Evolutionary conservation across 2,113 vertebrate genomes (phyloP).

Genomic region (Oreocharis arfaki): DNA sequence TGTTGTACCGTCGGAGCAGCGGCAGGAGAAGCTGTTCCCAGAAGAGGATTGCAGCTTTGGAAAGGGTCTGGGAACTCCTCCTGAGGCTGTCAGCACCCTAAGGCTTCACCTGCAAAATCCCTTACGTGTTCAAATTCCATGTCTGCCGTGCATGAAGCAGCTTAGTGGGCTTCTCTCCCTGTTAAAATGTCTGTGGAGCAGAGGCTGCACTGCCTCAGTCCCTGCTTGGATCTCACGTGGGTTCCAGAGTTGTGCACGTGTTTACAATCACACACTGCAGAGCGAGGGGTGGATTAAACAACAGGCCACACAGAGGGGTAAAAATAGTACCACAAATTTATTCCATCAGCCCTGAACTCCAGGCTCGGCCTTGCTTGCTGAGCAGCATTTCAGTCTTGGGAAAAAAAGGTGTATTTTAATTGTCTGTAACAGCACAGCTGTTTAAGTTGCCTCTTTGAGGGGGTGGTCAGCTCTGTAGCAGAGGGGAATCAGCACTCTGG

Average conservation of each 20-base stretch:
- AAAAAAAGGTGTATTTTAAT: neutral
- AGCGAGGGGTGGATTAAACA: neutral
- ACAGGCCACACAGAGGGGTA: neutral
- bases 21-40: neutral
- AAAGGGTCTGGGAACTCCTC: neutral
- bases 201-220: neutral
- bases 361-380: neutral
- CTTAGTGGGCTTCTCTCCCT: neutral
- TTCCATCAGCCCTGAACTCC: neutral
- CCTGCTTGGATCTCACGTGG: accelerated
- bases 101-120: neutral
- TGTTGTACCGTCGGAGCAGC: accelerated
- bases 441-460: neutral
- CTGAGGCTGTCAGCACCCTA: neutral
- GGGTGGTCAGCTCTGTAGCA: neutral
- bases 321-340: neutral
- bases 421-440: neutral
- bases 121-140: neutral
- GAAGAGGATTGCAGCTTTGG: neutral
- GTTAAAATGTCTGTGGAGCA: neutral
- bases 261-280: neutral
- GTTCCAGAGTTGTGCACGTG: neutral
- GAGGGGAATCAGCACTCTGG: neutral
- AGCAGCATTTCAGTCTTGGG: neutral
- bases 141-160: neutral